phyloP scores from a whole-genome alignment of 2,113 vertebrate genomes.

The Apodemus sylvaticus region DNA sequence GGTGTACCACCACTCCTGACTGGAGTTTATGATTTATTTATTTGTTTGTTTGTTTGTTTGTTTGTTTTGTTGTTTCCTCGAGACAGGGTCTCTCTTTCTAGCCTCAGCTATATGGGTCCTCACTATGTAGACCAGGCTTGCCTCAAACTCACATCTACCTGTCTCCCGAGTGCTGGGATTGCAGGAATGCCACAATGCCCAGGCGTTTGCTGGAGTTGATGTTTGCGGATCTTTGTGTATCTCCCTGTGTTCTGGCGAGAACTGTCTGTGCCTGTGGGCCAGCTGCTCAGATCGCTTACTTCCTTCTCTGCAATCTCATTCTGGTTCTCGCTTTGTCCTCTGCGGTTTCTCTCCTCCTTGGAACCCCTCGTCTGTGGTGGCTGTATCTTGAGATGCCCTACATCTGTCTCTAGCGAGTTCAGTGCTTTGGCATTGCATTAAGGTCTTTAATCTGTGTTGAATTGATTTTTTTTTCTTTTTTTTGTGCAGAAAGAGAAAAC shows the following conservation, averaged over 20 bases:
- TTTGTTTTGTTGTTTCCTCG: background rate
- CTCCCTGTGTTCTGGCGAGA: no score
- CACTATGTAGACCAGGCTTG: background rate
- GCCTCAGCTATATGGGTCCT: background rate
- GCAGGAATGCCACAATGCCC: background rate
- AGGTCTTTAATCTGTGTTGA: background rate
- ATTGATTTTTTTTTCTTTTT: background rate
- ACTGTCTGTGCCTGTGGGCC: background rate
- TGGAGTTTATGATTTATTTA: background rate
- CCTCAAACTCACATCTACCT: background rate
- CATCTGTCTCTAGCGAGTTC: no score
- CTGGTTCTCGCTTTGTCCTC: no score
- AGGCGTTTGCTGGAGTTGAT: background rate
- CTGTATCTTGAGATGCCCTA: background rate
- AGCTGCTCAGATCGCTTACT: background rate
- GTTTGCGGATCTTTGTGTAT: background rate
- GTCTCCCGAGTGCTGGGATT: background rate
- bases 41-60: rapidly evolving
- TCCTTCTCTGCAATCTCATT: background rate
- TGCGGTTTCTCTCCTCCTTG: background rate
- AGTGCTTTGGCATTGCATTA: background rate
- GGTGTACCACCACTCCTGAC: background rate
- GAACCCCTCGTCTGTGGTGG: background rate
- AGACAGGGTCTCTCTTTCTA: background rate
- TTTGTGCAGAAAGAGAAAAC: background rate